These are phyloP conservation scores for Drosophila hawaiiensis DNA, from an alignment of 2,888 invertebrate species.

Conservation along the genomic window DNA sequence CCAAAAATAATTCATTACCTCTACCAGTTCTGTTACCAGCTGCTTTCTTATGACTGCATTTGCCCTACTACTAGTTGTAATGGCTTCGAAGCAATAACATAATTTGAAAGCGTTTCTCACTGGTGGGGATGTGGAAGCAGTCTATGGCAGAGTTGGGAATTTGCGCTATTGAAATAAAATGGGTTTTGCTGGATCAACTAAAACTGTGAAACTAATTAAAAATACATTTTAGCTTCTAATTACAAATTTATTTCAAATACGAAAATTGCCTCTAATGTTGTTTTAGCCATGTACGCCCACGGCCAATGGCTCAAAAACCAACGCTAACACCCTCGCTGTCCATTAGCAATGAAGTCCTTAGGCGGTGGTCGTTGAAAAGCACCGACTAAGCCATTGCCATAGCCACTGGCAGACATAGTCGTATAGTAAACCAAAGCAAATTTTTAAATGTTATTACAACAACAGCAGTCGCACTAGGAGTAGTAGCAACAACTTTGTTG, in stretches of 20 bases:
- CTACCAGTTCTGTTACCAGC: background rate
- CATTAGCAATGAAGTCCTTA: slow-evolving; percentile 65
- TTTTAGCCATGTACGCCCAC: slow-evolving; percentile 45
- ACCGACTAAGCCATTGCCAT: slow-evolving; percentile 28
- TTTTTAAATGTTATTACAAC: slow-evolving; percentile 81
- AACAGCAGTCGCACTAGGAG: slow-evolving; percentile 34
- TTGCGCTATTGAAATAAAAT: slow-evolving; percentile 25
- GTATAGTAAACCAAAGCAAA: slow-evolving; percentile 61
- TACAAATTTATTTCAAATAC: slow-evolving; percentile 74
- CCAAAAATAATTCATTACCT: background rate
- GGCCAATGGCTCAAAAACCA: slow-evolving; percentile 20
- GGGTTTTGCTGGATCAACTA: slow-evolving; percentile 40
- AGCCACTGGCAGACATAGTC: slow-evolving; percentile 38
- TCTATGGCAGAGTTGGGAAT: slow-evolving; percentile 1
- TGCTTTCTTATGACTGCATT: slow-evolving; percentile 1
- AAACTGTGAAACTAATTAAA: slow-evolving; percentile 74
- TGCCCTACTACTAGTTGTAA: slow-evolving; percentile 3
- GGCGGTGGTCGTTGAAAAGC: slow-evolving; percentile 41
- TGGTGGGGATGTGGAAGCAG: background rate
- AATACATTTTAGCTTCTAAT: slow-evolving; percentile 75
- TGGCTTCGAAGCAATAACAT: slow-evolving; percentile 11
- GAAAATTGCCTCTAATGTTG: slow-evolving; percentile 63
- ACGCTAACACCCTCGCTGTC: slow-evolving; percentile 40
- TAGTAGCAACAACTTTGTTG: slow-evolving; percentile 26
- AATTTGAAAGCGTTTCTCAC: slow-evolving; percentile 1